Base-by-base conservation (phyloP, 2,797 vertebrate species). In the Podargus strigoides region DNA sequence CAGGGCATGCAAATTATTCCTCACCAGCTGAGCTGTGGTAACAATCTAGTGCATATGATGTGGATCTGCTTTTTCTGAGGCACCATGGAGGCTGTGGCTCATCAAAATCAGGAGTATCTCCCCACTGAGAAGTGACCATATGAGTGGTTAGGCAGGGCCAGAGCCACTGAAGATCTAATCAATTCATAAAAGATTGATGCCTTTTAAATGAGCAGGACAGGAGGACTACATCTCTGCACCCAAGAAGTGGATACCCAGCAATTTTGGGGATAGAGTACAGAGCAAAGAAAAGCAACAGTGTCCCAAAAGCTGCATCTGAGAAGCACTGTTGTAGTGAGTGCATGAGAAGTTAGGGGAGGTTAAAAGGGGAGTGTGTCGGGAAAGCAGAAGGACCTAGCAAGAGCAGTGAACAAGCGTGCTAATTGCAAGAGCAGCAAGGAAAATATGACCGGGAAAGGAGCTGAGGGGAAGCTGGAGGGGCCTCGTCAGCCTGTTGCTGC, bases 361-460 rank as follows among this genome's bases (percentile, higher is more conserved):
- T 80, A 79, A 92, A 82, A 90, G 70, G 36, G n/a, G 63, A 92
- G 80, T 6, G 47, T 93, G 94, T 90, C 66, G 34, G 94, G 92
- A 94, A 94, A 95, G 92, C 94, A 94, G 69, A 83, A 90, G 92
- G 85, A 90, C 85, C 59, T 75, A 82, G 74, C 1, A 0, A 87
- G 90, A 85, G 81, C 84, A 62, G 84, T 0, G 77, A 97, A 97
- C 96, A 97, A 97, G 95, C 62, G 9, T 46, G 66, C 92, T 97
- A 98, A 97, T 98, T 97, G 97, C 96, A 93, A 96, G 90, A 97
- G 90, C 96, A 96, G 95, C 70, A 90, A 93, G 93, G 95, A 96
- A 97, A 96, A 97, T 96, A 67, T 83, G 94, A 96, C 85, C 50
- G 77, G 72, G 78, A 91, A 96, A 92, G 75, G 86, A 94, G 89